Conservation (phyloP, 64 coral and sea anemone species). For the Platygyra sinensis region DNA sequence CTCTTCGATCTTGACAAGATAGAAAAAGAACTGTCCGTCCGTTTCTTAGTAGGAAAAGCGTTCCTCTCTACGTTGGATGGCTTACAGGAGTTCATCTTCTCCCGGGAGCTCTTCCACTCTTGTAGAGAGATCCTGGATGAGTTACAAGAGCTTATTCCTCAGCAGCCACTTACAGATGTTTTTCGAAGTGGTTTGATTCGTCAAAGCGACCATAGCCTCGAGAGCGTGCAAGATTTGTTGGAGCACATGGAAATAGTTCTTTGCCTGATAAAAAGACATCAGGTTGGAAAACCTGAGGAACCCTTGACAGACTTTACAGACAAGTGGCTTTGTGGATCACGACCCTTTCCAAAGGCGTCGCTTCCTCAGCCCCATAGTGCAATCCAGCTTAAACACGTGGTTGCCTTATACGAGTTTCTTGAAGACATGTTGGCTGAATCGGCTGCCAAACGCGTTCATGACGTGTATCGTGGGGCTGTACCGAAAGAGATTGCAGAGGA, state of each 20-base stretch:
- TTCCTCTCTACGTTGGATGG: slow-evolving; percentile 60
- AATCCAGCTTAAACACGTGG: slow-evolving; percentile 78
- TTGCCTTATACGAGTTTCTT: slow-evolving; percentile 83
- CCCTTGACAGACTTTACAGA: slow-evolving; percentile 65
- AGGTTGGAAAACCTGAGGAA: slow-evolving; percentile 54
- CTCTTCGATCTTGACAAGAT: slow-evolving; percentile 82
- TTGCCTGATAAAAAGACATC: slow-evolving; percentile 73
- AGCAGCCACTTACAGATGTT: slow-evolving; percentile 48
- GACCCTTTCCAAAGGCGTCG: slow-evolving; percentile 78
- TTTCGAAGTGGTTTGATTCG: slow-evolving; percentile 50
- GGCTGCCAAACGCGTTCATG: slow-evolving; percentile 66
- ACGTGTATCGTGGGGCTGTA: slow-evolving; percentile 53
- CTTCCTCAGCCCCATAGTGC: slow-evolving; percentile 61
- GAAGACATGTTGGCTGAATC: slow-evolving; percentile 89
- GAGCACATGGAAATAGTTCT: slow-evolving; percentile 91
- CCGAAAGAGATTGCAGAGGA: slow-evolving; percentile 54
- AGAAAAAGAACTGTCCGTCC: slow-evolving; percentile 73
- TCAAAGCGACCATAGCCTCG: slow-evolving; percentile 52
- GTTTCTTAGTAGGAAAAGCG: slow-evolving; percentile 82
- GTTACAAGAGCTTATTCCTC: slow-evolving; percentile 67
- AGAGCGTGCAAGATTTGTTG: slow-evolving; percentile 70
- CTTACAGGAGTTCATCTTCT: slow-evolving; percentile 77
- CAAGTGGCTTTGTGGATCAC: slow-evolving; percentile 72
- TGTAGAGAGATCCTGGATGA: slow-evolving; percentile 80
- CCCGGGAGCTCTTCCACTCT: slow-evolving; percentile 86